Evolutionary conservation across 2,797 vertebrate genomes (phyloP), one percentile per base, ranked within the genome.

Genomic region (Syncerus caffer): DNA sequence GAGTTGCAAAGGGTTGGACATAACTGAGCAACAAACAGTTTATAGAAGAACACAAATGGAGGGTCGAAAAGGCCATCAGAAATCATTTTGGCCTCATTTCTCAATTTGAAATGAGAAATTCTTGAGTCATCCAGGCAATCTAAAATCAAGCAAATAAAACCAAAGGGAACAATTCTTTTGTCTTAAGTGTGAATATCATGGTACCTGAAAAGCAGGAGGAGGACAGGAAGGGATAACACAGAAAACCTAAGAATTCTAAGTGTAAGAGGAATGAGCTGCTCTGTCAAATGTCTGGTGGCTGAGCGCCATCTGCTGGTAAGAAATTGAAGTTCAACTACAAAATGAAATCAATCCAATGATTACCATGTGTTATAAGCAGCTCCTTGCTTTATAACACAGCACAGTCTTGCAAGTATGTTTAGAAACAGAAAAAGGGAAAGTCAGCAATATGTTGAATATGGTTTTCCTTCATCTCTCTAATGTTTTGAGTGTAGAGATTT

Each of bases 281-380:
- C 4, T 31, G 90, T 6, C 29, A 91, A 34, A 96, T 85, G 80
- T 42, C 4, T 1, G 94, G 97, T 83, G 60, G 94, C 78, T 55
- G 91, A 85, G 98, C 85, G 97, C 98, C 98, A 98, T 29, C 98
- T 99, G 90, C 98, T 98, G 99, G 98, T 89, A 55, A 1, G 0
- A 17, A 10, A 60, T 0, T 34, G 60, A 98, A 97, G 29, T 85
- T 80, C 90, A 96, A 29, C 31, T 0, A 85, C 90, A 91, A 57
- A 91, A 71, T 16, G 50, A 76, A 86, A 38, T 76, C 23, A 87
- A 79, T n/a, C 50, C 45, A 71, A 7, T 51, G 3, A 64, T 15
- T 8, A 38, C 23, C 16, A 4, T 15, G 64, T n/a, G 92, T 1
- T 9, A 13, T 0, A 88, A 57, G 51, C 29, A 38, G 34, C 14